Evolutionary conservation across 2,888 invertebrate species (phyloP), one percentile per base, ranked within the genome.

Genomic region (Caenorhabditis sp.): DNA sequence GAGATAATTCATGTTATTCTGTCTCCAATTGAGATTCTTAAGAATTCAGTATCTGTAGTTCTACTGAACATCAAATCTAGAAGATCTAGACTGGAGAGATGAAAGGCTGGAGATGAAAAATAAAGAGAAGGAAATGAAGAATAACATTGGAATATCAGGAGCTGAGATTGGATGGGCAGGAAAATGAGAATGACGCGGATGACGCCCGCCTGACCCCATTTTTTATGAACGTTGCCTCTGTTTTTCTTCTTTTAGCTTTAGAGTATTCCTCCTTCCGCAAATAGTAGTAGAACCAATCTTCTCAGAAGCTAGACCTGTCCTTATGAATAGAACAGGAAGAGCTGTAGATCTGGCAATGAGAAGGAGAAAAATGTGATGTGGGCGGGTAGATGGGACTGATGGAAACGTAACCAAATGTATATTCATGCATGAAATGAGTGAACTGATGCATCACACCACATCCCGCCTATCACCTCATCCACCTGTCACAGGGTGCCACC

Each of bases 91-190:
- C 26, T 30, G 55, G 22, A n/a, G 17, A 20, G 17, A 22, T 39
- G 17, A 37, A 46, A 24, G 22, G 17, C n/a, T 7, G 22, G 37
- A 35, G 24, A 15, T 22, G 15, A 4, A 22, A 46, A 39, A 17
- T 39, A n/a, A 24, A 20, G 20, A 37, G 15, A 3, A 27, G 27
- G 7, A 45, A 53, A 45, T 32, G 30, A 30, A 13, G 37, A 63
- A 63, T 30, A 53, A 63, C 45, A 63, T 24, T 45, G 63, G 63
- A 65, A 65, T 65, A 65, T 65, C 24, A 13, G 56, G 46, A 37
- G n/a, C 17, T 17, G 26, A 70, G 59, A 53, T 53, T 59, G 59
- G 53, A 70, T 59, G 53, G 13, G n/a, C n/a, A n/a, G n/a, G n/a
- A n/a, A 52, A 24, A 45, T 70, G 43, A 58, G 43, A 58, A 39